Evolutionary conservation across 1,140 invertebrate genomes (phyloP), one percentile per base, ranked within the genome.

Genomic region (Drosophila watanabei): DNA sequence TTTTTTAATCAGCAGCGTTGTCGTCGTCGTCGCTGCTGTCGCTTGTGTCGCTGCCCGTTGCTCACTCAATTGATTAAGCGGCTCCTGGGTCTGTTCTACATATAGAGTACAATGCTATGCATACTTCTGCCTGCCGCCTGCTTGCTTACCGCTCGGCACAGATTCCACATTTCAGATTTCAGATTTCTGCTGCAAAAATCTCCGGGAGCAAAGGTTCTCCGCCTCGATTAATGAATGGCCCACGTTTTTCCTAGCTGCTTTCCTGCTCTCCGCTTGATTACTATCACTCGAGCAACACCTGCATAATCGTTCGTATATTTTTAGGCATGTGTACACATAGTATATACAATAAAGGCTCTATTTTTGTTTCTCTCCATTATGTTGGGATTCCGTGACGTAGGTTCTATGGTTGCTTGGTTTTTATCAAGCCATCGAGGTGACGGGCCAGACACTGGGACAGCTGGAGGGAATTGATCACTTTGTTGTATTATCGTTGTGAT

Each of bases 201-300:
- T 91, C 88, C 89, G 88, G 88, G 84, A 91, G 81, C 89, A 91
- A 91, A 91, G 88, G 84, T 91, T 79, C 54, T 39, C 41, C 30
- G 63, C 48, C 56, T 82, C 60, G 59, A 63, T 84, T 70, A 84
- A 89, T 81, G 78, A 85, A 88, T 88, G 81, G 69, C 57, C 65
- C 75, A 65, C 51, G 68, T 46, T 64, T 59, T 64, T 79, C 39
- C 59, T 52, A 79, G 52, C 48, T 70, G 68, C 51, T 61, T 35
- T 43, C 24, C 24, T 39, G 28, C 49, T 57, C 46, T 35, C 32
- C 37, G 45, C 4, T 28, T 56, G 56, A 35, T 39, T 71, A 72
- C 70, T 73, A 70, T 71, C 69, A 32, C 32, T 16, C 48, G 18
- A 49, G 11, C 46, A 24, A 18, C 14, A 33, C 32, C 46, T 66